phyloP scores from a whole-genome alignment of 2,888 invertebrate species.

The Caenorhabditis sp. region DNA sequence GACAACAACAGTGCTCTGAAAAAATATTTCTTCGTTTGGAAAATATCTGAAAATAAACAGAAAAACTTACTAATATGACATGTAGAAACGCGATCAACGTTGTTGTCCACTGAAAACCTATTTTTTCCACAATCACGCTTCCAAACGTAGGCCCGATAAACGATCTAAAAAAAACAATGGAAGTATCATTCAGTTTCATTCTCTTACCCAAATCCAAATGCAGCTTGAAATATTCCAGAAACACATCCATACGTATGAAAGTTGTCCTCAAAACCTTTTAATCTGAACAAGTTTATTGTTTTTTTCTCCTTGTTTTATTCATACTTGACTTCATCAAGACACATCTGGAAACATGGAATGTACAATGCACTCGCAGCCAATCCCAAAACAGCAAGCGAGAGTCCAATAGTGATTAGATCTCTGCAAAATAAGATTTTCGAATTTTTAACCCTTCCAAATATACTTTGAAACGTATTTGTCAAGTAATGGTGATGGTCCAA shows the following conservation, averaged over 20 bases:
- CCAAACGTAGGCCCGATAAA: constrained; percentile 79
- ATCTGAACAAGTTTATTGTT: constrained; percentile 78
- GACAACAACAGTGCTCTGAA: constrained; percentile 19
- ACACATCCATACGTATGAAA: constrained; percentile 91
- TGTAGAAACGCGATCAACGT: constrained; percentile 74
- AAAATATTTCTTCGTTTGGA: no score
- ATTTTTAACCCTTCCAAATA: constrained; percentile 9
- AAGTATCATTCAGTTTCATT: not conserved
- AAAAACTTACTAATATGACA: constrained; percentile 61
- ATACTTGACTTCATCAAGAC: constrained; percentile 87
- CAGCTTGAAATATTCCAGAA: constrained; percentile 91
- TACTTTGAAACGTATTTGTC: constrained; percentile 30
- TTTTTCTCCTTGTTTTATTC: no score
- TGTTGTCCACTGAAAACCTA: constrained; percentile 80
- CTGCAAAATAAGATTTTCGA: constrained; percentile 71
- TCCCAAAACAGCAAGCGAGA: constrained; percentile 86
- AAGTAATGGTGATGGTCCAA: constrained; percentile 78
- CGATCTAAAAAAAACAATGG: constrained; percentile 60
- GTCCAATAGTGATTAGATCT: constrained; percentile 82
- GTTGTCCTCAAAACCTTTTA: constrained; percentile 85
- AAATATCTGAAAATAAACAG: not conserved
- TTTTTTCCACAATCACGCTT: constrained; percentile 72
- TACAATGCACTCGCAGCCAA: constrained; percentile 89
- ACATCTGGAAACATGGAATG: constrained; percentile 90
- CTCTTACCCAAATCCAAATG: constrained; percentile 87